These are phyloP conservation scores for Acrocephalus scirpaceus DNA, from an alignment of 2,797 vertebrate species.

Conservation along the genomic window DNA sequence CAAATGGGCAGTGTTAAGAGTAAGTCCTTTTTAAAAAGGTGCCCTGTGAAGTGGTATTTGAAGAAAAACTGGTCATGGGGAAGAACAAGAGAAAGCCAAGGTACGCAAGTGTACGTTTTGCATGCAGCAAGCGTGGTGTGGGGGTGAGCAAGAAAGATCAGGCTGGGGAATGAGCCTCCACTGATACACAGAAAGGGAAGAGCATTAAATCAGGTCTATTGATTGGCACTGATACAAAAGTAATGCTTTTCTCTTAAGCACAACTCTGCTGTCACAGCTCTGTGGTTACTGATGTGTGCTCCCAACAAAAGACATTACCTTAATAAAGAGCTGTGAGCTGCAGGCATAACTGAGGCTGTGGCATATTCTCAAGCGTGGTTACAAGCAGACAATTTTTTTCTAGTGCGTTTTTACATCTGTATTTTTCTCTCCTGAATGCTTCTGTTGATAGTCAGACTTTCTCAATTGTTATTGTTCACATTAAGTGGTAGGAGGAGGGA, in stretches of 20 bases:
- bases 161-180: neutral
- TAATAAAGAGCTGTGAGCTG: neutral
- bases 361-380: neutral
- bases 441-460: neutral
- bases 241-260: neutral
- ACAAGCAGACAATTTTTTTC: rapidly evolving
- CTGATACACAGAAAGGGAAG: neutral
- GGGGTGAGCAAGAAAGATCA: neutral
- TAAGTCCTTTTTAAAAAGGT: neutral
- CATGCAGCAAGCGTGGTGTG: neutral
- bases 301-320: neutral
- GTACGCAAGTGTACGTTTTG: neutral
- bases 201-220: neutral
- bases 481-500: neutral
- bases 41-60: neutral
- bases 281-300: neutral
- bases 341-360: neutral
- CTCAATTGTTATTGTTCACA: neutral
- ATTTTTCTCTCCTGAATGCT: neutral
- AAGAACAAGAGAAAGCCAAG: neutral
- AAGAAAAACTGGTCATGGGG: rapidly evolving
- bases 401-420: neutral
- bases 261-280: neutral
- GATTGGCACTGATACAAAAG: neutral
- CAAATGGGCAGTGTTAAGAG: neutral